Percentiles rank a stretch among this genome's conserved stretches.
These are phyloP conservation scores for Bambusicola thoracicus DNA, from an alignment of 2,113 vertebrate species.

Conservation along the genomic window DNA sequence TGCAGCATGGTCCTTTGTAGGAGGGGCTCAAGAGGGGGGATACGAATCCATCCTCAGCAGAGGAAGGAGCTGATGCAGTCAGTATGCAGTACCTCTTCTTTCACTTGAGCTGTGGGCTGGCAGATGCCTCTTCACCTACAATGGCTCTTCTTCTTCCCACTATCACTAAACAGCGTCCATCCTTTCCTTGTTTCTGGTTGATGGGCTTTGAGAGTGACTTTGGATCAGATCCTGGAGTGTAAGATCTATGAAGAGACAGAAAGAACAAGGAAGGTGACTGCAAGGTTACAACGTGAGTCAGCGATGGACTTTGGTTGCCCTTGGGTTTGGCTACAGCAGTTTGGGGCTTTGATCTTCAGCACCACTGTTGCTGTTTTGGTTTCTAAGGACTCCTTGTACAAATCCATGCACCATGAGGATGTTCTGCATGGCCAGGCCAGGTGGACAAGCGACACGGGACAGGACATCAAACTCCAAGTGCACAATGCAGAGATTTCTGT, in stretches of 20 bases:
- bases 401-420: not conserved
- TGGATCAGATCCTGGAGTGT: not conserved
- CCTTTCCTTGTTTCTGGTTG: not conserved
- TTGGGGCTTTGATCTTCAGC: not conserved
- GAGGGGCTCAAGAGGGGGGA: not conserved
- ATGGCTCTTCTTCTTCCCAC: not conserved
- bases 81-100: not conserved
- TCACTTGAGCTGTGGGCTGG: not conserved
- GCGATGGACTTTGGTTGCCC: not conserved
- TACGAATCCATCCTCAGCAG: not conserved
- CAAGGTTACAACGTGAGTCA: not conserved
- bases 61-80: not conserved
- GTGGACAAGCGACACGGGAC: not conserved
- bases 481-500: not conserved
- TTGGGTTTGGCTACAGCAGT: not conserved
- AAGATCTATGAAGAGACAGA: not conserved
- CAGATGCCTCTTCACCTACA: not conserved
- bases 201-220: not conserved
- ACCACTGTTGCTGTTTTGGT: not conserved
- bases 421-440: not conserved
- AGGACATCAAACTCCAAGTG: not conserved
- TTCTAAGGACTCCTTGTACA: not conserved
- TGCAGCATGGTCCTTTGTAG: not conserved
- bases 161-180: not conserved
- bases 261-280: not conserved